These are phyloP conservation scores for Dolichopus griseipennis DNA, from an alignment of 2,888 invertebrate species.

Conservation along the genomic window DNA sequence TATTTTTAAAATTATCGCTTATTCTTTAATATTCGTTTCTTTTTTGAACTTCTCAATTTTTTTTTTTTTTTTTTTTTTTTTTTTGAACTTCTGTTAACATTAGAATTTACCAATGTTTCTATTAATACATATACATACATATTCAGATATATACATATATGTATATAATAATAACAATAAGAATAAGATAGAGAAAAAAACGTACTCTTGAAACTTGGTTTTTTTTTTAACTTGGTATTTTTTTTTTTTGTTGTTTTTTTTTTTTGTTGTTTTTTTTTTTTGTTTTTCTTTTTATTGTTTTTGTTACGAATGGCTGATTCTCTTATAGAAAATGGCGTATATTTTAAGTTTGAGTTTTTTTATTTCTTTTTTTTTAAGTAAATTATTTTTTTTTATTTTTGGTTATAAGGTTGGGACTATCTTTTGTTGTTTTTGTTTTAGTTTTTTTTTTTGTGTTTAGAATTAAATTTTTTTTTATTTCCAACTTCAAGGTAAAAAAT, in stretches of 20 bases:
- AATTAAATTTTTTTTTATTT: not conserved
- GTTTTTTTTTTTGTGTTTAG: not conserved
- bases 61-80: not conserved
- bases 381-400: not conserved
- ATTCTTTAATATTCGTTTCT: not conserved
- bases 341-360: slow-evolving; percentile 8
- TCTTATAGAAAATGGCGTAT: slow-evolving; percentile 10
- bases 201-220: not conserved
- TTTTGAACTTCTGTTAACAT: not conserved
- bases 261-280: not conserved
- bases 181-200: not conserved
- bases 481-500: slow-evolving; percentile 8
- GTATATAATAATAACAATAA: too few species aligned
- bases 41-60: not conserved
- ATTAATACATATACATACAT: too few species aligned
- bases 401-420: not conserved
- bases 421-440: not conserved
- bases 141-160: too few species aligned
- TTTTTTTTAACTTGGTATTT: not conserved
- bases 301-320: slow-evolving; percentile 10
- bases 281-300: not conserved
- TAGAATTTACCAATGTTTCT: not conserved
- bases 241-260: not conserved
- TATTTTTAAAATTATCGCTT: not conserved
- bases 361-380: slow-evolving; percentile 2